Evolutionary conservation across 2,113 vertebrate genomes (phyloP).

Genomic region (Apodemus sylvaticus): DNA sequence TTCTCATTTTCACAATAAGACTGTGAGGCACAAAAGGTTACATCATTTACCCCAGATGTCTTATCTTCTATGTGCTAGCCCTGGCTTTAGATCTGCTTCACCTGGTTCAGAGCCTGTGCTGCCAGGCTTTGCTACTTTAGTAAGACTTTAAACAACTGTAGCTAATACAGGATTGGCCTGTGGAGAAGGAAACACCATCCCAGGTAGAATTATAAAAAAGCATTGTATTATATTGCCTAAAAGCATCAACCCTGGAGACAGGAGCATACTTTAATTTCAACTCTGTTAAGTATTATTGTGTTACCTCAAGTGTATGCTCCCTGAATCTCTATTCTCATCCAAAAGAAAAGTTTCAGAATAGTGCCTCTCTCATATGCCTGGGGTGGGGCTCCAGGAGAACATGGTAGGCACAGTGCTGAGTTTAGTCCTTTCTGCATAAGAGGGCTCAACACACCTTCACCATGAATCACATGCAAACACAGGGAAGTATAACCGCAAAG

Average conservation of each 20-base stretch:
- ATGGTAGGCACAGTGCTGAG: neutral
- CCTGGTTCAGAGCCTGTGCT: neutral
- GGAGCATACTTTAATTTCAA: neutral
- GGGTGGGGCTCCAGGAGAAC: neutral
- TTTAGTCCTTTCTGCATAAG: neutral
- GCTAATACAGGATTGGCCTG: neutral
- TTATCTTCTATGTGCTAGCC: neutral
- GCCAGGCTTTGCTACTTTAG: neutral
- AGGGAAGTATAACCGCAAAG: neutral
- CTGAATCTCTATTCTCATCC: constrained; percentile 1
- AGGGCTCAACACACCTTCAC: neutral
- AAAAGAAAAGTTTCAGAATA: constrained; percentile 39
- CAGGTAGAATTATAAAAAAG: constrained; percentile 14
- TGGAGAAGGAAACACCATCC: neutral
- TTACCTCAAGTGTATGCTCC: neutral
- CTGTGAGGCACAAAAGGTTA: neutral
- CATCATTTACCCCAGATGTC: neutral
- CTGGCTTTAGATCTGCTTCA: neutral
- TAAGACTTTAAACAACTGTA: neutral
- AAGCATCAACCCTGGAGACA: neutral
- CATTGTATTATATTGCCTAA: neutral
- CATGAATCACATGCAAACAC: neutral
- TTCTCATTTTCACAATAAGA: neutral
- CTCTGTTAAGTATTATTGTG: neutral
- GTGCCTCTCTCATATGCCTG: neutral